These are phyloP conservation scores for Drosophila orosa DNA, from an alignment of 1,140 invertebrate genomes.

Conservation along the genomic window DNA sequence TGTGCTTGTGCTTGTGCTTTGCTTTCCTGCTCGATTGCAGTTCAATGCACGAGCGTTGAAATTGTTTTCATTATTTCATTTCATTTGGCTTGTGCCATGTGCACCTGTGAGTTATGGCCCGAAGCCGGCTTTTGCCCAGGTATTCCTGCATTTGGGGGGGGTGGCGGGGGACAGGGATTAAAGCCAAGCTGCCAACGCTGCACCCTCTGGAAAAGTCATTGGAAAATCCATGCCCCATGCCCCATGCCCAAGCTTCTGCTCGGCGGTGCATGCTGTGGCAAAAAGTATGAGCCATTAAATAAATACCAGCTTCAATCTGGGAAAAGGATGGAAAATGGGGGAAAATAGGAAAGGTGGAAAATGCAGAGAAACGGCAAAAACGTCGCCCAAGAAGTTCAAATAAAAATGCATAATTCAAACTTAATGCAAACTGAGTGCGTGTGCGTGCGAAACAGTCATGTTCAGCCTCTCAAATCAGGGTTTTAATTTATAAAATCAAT, in stretches of 20 bases:
- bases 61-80: conserved; percentile 81
- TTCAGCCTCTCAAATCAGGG: not conserved
- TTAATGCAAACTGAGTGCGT: conserved; percentile 49
- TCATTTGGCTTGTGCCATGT: conserved; percentile 69
- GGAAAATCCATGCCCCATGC: not conserved
- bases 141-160: not conserved
- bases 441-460: conserved; percentile 7
- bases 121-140: conserved; percentile 14
- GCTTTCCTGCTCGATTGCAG: conserved; percentile 52
- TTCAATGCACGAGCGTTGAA: conserved; percentile 73
- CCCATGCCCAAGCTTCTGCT: not conserved
- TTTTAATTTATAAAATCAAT: not conserved
- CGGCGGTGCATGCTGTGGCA: conserved; percentile 29
- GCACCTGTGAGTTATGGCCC: conserved; percentile 74
- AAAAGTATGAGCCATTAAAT: conserved; percentile 69
- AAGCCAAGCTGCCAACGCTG: conserved; percentile 27
- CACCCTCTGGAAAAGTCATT: conserved; percentile 1
- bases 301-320: conserved; percentile 58
- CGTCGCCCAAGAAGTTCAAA: conserved; percentile 53
- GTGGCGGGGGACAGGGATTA: conserved; percentile 12
- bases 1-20: conserved; percentile 3
- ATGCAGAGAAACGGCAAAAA: conserved; percentile 27
- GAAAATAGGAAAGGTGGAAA: not conserved
- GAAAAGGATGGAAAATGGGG: conserved; percentile 6
- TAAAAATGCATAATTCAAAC: conserved; percentile 70